A percentile compares a stretch with the other conserved stretches of the same genome.
These are phyloP conservation scores for Aurelia sp. DNA, from an alignment of 30 jellyfish, hydroid and myxozoan genomes.

Conservation along the genomic window DNA sequence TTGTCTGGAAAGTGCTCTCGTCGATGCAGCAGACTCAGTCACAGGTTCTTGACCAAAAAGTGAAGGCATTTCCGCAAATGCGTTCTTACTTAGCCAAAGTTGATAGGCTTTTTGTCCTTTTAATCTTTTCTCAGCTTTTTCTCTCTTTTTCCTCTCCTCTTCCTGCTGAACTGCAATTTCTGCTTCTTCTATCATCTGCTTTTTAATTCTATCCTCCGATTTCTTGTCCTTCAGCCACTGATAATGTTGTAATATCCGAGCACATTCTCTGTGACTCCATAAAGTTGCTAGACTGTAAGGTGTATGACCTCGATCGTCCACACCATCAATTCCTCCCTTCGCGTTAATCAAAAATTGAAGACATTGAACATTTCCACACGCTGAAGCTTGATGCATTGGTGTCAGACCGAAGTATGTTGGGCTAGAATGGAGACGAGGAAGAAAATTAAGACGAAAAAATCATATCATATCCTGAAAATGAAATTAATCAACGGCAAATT, in stretches of 20 bases:
- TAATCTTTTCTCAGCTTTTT: slow-evolving; percentile 38
- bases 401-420: slow-evolving; percentile 56
- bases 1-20: slow-evolving; percentile 3
- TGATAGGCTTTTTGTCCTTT: slow-evolving; percentile 72
- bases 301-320: slow-evolving; percentile 59
- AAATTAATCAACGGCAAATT: neutral
- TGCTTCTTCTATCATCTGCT: slow-evolving; percentile 26
- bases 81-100: slow-evolving; percentile 64
- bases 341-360: slow-evolving; percentile 42
- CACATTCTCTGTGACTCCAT: slow-evolving; percentile 70
- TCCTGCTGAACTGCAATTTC: slow-evolving; percentile 10
- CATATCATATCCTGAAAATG: neutral
- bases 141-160: slow-evolving; percentile 34
- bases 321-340: slow-evolving; percentile 40
- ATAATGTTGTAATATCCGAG: slow-evolving; percentile 53
- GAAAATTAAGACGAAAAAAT: neutral
- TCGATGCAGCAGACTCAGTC: neutral
- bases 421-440: slow-evolving; percentile 1
- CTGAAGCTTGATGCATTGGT: slow-evolving; percentile 86
- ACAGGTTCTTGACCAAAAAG: slow-evolving; percentile 54
- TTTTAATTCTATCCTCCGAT: slow-evolving; percentile 36
- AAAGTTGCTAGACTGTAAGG: slow-evolving; percentile 57
- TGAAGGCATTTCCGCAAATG: slow-evolving; percentile 23
- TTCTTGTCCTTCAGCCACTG: slow-evolving; percentile 64
- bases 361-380: slow-evolving; percentile 68